Conservation (phyloP, 2,797 vertebrate species). For the Rhynchotus rufescens region DNA sequence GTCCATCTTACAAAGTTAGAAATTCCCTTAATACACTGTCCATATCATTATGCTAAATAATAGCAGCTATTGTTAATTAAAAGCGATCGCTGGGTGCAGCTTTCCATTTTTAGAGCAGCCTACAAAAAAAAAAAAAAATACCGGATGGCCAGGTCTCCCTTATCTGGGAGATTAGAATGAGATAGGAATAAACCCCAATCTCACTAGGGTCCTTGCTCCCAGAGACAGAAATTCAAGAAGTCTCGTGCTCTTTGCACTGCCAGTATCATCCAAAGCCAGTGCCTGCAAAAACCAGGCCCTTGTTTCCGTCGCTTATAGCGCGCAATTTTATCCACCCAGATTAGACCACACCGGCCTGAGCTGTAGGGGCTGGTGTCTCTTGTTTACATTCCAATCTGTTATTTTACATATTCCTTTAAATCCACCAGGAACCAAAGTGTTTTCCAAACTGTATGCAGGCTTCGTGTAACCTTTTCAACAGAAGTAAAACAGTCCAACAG, state of each 20-base stretch:
- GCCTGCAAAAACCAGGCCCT: background rate
- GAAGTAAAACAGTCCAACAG: background rate
- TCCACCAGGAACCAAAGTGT: conserved; percentile 5
- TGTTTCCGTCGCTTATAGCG: background rate
- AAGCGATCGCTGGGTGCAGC: conserved; percentile 30
- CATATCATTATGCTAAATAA: conserved; percentile 39
- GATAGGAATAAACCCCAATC: background rate
- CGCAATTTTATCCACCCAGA: background rate
- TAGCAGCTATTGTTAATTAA: conserved; percentile 60
- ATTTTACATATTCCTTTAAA: conserved; percentile 16
- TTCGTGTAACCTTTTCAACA: conserved; percentile 15
- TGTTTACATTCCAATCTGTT: conserved; percentile 19
- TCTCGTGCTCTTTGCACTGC: background rate
- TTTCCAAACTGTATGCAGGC: conserved; percentile 29
- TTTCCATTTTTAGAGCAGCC: conserved; percentile 4
- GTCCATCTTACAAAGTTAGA: conserved; percentile 34
- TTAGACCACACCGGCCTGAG: background rate
- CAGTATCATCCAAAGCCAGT: background rate
- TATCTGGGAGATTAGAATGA: background rate
- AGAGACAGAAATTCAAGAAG: background rate
- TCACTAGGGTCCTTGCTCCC: background rate
- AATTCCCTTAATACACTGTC: conserved; percentile 4
- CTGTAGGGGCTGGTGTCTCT: background rate
- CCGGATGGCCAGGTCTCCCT: background rate
- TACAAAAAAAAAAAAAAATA: background rate